Base-by-base conservation (phyloP, 1,140 invertebrate genomes). In the Neodiprion pinetum region DNA sequence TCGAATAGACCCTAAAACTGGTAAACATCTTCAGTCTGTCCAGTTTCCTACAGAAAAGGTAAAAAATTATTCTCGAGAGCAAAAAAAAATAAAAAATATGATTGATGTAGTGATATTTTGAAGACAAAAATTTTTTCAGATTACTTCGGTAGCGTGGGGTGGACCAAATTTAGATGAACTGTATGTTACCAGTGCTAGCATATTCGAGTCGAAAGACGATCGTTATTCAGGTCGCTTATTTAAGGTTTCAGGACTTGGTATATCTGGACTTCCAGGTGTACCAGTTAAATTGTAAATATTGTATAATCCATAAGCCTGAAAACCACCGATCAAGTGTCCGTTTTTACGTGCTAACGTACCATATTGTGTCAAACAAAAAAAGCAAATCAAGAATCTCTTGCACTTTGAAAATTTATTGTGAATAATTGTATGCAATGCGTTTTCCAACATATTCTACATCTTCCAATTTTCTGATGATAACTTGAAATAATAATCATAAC, bases 71-170 rank as follows among this genome's bases (percentile, higher is more conserved):
- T 40, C 28, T 5, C 28, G 2, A 40, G 28, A 40, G 5, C 28
- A 40, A 40, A 40, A 40, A 40, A 40, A 28, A 28, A 28, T 0
- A 28, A 40, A 40, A 40, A 40, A 40, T 3, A 5, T 40, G 28
- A 21, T 5, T 40, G 5, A 40, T 40, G 28, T 40, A 40, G 28
- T 40, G 28, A 40, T 40, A 40, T 40, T 40, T 40, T 40, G 28
- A 40, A 40, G 28, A 40, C 28, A 40, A 40, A 40, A 40, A 3
- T 40, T 40, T 61, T 9, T 61, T 17, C 67, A 73, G 61, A 67
- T 87, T 4, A 91, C 90, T 4, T 90, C 89, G 0, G 86, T 86
- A 12, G 89, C 88, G 71, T 91, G 88, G 79, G 90, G 90, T 11
- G 90, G 90, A 7, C 78, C 81, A 8, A 83, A 90, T 77, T 80